phyloP scores from a whole-genome alignment of 2,888 invertebrate species.

The Sesia apiformis region DNA sequence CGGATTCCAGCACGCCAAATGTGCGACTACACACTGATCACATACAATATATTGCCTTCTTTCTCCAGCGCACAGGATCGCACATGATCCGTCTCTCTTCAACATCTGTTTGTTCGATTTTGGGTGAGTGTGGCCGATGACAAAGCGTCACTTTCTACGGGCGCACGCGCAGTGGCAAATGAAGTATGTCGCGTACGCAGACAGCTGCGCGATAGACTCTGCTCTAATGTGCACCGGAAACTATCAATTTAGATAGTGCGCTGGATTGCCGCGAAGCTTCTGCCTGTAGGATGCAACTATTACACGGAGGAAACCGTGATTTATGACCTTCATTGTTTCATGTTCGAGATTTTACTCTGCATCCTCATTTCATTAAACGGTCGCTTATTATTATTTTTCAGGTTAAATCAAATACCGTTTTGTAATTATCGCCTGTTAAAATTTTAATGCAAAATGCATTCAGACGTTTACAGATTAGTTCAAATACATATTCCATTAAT shows the following conservation, averaged over 20 bases:
- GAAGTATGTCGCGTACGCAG: conserved; percentile 68
- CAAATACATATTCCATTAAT: no score
- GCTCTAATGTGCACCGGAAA: conserved; percentile 67
- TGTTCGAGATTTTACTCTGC: conserved; percentile 38
- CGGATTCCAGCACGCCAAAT: conserved; percentile 28
- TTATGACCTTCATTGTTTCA: conserved; percentile 71
- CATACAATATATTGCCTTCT: conserved; percentile 14
- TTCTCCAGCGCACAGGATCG: conserved; percentile 19
- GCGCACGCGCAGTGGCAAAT: conserved; percentile 65
- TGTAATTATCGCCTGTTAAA: background rate
- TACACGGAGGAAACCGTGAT: conserved; percentile 65
- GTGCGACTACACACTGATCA: conserved; percentile 8
- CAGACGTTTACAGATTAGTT: no score
- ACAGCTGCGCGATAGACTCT: conserved; percentile 62
- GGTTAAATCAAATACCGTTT: background rate
- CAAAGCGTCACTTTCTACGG: conserved; percentile 66
- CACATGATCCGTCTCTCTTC: conserved; percentile 23
- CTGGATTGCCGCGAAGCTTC: conserved; percentile 63
- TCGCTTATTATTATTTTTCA: background rate
- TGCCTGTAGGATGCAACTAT: conserved; percentile 64
- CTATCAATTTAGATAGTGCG: conserved; percentile 71
- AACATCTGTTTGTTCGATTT: conserved; percentile 45
- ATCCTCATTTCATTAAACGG: conserved; percentile 42
- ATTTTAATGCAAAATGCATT: no score
- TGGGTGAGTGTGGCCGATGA: conserved; percentile 48